Evolutionary conservation across 1,140 invertebrate genomes (phyloP), one percentile per base, ranked within the genome.

Genomic region (Lamellibrachia luymesi): DNA sequence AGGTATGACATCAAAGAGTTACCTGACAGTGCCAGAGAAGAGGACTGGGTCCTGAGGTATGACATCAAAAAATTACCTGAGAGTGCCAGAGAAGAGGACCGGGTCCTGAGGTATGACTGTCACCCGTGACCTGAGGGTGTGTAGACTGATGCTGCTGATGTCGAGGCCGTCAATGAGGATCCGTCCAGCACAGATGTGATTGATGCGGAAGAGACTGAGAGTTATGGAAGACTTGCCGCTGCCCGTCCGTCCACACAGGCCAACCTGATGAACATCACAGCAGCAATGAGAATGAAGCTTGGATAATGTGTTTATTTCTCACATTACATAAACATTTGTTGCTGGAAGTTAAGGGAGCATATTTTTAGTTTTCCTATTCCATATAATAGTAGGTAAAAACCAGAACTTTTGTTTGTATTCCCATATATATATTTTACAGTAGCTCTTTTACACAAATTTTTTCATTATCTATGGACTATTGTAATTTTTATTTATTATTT

Each of bases 141-240:
- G 97, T 7, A 98, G 96, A 0, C 97, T 97, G 64, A 98, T 95
- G 80, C 96, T 95, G 5, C 96, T 96, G 0, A 97, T 97, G 93
- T 98, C 97, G 0, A 97, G 95, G 8, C 96, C 97, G 95, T 98
- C 98, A 92, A 98, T 98, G 0, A 95, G 94, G 51, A 98, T 97
- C n/a, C 94, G 93, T 8, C 97, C 97, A 38, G 95, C 94, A 51
- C 94, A 94, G 27, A 97, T 95, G 92, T 97, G 96, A 91, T 97
- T 95, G 93, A 97, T 96, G 6, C 97, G 96, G 94, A 97, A 97
- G 49, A 97, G 93, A 51, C 96, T 96, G 50, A 97, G 94, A 2
- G 96, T 97, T n/a, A 99, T 96, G 0, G 98, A 99, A 0, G 98
- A 98, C 96, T 99, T 99, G n/a, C 98, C 98, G 80, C 98, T 98